Evolutionary conservation across 2,797 vertebrate species (phyloP), one percentile per base, ranked within the genome.

Genomic region (Pangasius sanitwongsei): DNA sequence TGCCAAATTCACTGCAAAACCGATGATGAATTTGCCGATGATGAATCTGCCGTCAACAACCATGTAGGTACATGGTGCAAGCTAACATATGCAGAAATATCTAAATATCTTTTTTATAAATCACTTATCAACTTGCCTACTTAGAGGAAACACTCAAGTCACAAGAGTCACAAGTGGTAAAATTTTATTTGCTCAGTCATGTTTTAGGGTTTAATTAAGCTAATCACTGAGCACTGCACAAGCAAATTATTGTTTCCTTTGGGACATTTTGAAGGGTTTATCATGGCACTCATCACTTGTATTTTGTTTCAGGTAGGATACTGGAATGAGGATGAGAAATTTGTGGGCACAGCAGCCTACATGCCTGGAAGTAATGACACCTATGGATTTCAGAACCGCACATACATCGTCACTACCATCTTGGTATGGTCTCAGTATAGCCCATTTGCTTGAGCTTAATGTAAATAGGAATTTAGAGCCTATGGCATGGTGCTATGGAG

Each of bases 261-360:
- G 9, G 18, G 83, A 70, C 20, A 28, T 41, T 72, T 57, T 57
- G 18, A 86, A 48, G 37, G 82, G 31, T n/a, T 44, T 41, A 41
- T 61, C 13, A 74, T 55, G 13, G 20, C 86, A 69, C 61, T 86
- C 53, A 34, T 59, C 85, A 50, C 50, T 88, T 89, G 88, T 77
- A 69, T 90, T 87, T 87, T 53, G 31, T 94, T 31, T 85, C 94
- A 99, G 99, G 98, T 99, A 16, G 99, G 98, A 87, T 98, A 99
- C 93, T 99, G 98, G 98, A 99, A 99, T 59, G 99, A 99, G 94
- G 98, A 99, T 84, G 98, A 99, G 92, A 99, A 98, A 92, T 96
- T 98, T 75, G 97, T 99, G 89, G 97, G 97, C 81, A 96, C 97
- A 4, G 97, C 97, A 1, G 95, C 96, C 12, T 97, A 97, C 85